Conservation (phyloP, 1,140 invertebrate genomes). For the Conopomorpha cramerella region DNA sequence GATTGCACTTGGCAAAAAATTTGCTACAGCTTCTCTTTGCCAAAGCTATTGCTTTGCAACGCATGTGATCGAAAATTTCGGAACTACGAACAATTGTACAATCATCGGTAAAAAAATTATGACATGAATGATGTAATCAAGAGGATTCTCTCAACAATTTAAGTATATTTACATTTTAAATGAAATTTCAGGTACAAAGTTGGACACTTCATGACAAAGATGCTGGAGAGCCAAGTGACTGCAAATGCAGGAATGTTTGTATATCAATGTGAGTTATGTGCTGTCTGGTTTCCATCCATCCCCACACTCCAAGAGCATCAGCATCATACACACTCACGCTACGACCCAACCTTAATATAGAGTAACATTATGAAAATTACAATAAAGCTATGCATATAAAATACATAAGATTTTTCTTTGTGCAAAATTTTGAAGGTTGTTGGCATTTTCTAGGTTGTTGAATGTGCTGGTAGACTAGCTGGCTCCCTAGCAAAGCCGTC, state of each 20-base stretch:
- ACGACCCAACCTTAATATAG: no score
- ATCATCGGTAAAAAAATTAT: slow-evolving; percentile 32
- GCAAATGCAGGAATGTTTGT: no score
- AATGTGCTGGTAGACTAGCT: no score
- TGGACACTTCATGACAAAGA: slow-evolving; percentile 35
- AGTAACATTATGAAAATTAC: no score
- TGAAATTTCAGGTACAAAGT: slow-evolving; percentile 31
- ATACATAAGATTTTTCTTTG: no score
- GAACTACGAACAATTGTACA: slow-evolving; percentile 49
- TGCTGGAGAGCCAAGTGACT: no score
- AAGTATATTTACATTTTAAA: no score
- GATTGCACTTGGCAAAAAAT: slow-evolving; percentile 35
- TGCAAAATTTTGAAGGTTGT: no score
- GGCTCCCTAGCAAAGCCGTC: no score
- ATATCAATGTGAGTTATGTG: slow-evolving; percentile 46
- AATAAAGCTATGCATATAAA: no score
- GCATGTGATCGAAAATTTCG: slow-evolving; percentile 49
- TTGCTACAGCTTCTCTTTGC: slow-evolving; percentile 38
- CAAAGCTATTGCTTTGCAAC: slow-evolving; percentile 45
- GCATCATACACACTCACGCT: slow-evolving; percentile 21
- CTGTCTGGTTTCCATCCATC: slow-evolving; percentile 22
- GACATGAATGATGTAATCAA: neutral
- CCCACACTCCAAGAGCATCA: slow-evolving; percentile 26
- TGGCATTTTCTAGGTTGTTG: no score
- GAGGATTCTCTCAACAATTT: slow-evolving; percentile 2